Evolutionary conservation across 1,140 invertebrate species (phyloP), one percentile per base, ranked within the genome.

Genomic region (Wasmannia auropunctata): DNA sequence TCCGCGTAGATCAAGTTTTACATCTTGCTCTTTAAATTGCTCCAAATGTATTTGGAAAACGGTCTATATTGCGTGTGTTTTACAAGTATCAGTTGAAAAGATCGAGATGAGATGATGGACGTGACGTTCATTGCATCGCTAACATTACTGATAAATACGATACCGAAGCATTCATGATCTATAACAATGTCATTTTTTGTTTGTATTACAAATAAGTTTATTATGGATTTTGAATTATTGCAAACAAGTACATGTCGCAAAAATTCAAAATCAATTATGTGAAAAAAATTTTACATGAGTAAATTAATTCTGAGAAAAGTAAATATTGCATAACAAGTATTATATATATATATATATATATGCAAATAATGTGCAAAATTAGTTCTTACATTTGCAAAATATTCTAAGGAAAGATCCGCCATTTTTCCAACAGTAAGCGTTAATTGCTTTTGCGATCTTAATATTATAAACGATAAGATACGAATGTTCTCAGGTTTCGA

Each of bases 151-250:
- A 88, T 7, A 87, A 54, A 16, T 90, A 90, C 3, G 87, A 90
- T 46, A 43, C 87, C 2, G 88, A 86, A n/a, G 74, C 62, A 63
- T 84, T 90, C 58, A 88, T 63, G 22, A 90, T 90, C 88, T 87
- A 74, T 25, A 86, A 86, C 22, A 80, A 28, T 56, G 16, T 58
- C 10, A 19, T n/a, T n/a, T n/a, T n/a, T 7, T 69, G 37, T 37
- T 37, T 56, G 16, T 14, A 34, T 81, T 65, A 51, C 19, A 74
- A 37, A 51, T 72, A 31, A 31, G n/a, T 37, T 51, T 51, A 51
- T 51, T 22, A n/a, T 5, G 25, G 16, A n/a, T n/a, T n/a, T 43
- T 16, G 19, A 25, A 46, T 69, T 43, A 67, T 43, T 6, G 22
- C 5, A 67, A 43, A n/a, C 5, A 40, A n/a, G 11, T 65, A 37